Evolutionary conservation across 2,113 vertebrate genomes (phyloP).

Genomic region (Petaurus breviceps): DNA sequence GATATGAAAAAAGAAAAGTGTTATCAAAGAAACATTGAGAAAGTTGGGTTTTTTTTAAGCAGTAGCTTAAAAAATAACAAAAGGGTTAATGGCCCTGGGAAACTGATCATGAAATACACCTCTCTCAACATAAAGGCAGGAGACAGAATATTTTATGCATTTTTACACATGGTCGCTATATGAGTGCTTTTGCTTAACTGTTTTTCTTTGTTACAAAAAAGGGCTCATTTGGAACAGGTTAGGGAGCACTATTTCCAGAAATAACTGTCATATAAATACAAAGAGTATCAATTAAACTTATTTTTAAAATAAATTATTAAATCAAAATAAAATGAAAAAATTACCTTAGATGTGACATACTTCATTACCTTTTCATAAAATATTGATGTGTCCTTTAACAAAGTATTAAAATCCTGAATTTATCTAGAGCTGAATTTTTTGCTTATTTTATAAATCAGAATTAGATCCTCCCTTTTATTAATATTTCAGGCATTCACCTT

Average conservation of each 20-base stretch:
- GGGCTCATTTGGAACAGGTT: background rate
- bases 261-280: background rate
- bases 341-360: slow-evolving; percentile 22
- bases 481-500: slow-evolving; percentile 35
- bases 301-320: background rate
- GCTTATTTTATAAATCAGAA: slow-evolving; percentile 18
- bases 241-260: too few species aligned
- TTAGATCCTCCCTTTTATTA: slow-evolving; percentile 32
- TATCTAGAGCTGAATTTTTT: background rate
- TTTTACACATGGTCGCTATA: background rate
- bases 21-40: background rate
- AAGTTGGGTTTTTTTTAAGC: background rate
- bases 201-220: background rate
- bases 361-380: slow-evolving; percentile 12
- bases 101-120: background rate
- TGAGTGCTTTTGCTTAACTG: background rate
- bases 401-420: slow-evolving; percentile 44
- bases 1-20: background rate
- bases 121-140: background rate
- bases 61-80: background rate
- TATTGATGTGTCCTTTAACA: background rate
- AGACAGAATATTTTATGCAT: background rate
- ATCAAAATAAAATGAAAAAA: background rate
- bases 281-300: background rate
- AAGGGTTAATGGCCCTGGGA: too few species aligned